Base-by-base conservation (phyloP, 2,113 vertebrate species). In the Euleptes europaea region DNA sequence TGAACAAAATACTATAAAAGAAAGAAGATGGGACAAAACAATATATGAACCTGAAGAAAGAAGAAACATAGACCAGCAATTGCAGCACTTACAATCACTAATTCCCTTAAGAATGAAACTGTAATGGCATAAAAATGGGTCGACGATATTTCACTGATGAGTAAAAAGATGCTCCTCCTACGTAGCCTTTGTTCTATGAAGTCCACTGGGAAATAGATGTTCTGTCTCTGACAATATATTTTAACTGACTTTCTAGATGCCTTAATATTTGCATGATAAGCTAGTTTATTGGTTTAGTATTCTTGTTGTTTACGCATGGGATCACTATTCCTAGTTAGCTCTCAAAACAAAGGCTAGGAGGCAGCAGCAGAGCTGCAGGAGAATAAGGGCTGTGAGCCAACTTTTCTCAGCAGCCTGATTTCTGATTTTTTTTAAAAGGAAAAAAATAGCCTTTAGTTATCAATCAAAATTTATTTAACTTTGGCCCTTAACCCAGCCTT, bases 241-340 rank as follows among this genome's bases (percentile, higher is more conserved):
- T 97, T 97, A 96, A 96, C 96, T 97, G 96, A 97, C 95, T 97
- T 97, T 97, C 97, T 99, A 99, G 98, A 99, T 99, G 98, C 98
- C 98, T 99, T 99, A 99, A 99, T 98, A 98, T 98, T 98, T 99
- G 98, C 98, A 99, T 99, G 98, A 99, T 98, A 98, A 97, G 97
- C 97, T 97, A 98, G 97, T 98, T 97, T 97, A 93, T 97, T 96
- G 96, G 96, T 97, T 97, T 97, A 97, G 97, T 97, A 96, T 96
- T 97, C 97, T 96, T 96, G 95, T 97, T 96, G 96, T 97, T 97
- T 97, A 97, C 96, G 97, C 96, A 97, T 97, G 97, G 96, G 96
- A 97, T 97, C 95, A 96, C 98, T 98, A 97, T 98, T 98, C 97
- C 97, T 96, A 95, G 97, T 97, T 97, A 96, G 96, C 94, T 97